Percentiles rank a stretch among this genome's conserved stretches.
Conservation (phyloP, 2,888 invertebrate species). For the Dendrolimus pini region DNA sequence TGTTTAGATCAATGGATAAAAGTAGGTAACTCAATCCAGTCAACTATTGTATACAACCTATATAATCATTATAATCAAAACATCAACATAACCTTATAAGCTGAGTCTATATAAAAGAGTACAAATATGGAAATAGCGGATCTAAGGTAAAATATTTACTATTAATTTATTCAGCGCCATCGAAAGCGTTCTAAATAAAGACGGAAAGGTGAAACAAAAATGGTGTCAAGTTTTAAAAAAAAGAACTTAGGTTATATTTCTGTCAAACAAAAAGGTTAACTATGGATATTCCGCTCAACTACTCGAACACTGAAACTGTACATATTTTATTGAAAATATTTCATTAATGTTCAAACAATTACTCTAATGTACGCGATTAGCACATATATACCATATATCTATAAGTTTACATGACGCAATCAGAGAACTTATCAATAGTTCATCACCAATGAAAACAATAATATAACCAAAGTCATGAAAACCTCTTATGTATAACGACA, state of each 20-base stretch:
- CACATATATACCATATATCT: conserved; percentile 24
- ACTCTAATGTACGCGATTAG: not conserved
- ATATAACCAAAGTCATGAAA: conserved; percentile 52
- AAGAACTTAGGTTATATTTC: conserved; percentile 65
- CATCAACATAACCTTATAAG: conserved; percentile 72
- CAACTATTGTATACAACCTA: conserved; percentile 2
- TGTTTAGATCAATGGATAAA: too few relatives aligned
- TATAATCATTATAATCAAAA: conserved; percentile 53
- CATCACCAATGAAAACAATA: conserved; percentile 61
- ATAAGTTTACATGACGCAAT: conserved; percentile 72
- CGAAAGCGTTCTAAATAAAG: conserved; percentile 19
- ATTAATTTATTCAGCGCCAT: conserved; percentile 6
- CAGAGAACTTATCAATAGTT: conserved; percentile 57
- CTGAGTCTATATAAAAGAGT: not conserved
- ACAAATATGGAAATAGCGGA: not conserved
- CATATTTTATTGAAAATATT: too few relatives aligned
- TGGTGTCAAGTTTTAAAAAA: conserved; percentile 57
- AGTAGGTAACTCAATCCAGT: too few relatives aligned
- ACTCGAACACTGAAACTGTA: not conserved
- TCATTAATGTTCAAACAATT: not conserved
- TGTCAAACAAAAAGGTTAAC: conserved; percentile 63
- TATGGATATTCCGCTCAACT: conserved; percentile 14
- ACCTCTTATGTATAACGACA: conserved; percentile 15
- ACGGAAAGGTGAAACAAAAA: conserved; percentile 58
- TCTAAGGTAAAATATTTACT: not conserved